A percentile compares a stretch with the other conserved stretches of the same genome.
These are phyloP conservation scores for Acromyrmex echinatior DNA, from an alignment of 1,140 invertebrate genomes.

Conservation along the genomic window DNA sequence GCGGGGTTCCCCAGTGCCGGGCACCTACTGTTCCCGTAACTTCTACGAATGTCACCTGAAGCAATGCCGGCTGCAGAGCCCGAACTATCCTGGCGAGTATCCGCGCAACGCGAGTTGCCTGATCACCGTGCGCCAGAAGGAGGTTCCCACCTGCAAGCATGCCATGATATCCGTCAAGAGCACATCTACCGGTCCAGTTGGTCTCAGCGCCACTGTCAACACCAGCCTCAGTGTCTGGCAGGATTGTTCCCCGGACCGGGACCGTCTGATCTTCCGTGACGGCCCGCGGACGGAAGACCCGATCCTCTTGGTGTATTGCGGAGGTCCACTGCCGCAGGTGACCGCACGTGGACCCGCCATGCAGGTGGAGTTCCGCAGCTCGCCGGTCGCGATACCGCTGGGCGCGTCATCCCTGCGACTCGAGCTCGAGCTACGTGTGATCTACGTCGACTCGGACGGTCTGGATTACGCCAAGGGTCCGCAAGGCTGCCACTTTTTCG, in stretches of 20 bases:
- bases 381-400: conserved; percentile 91
- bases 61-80: conserved; percentile 93
- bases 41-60: conserved; percentile 95
- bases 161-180: conserved; percentile 93
- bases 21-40: conserved; percentile 95
- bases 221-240: conserved; percentile 92
- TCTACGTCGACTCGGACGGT: conserved; percentile 94
- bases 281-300: conserved; percentile 93
- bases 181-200: conserved; percentile 69
- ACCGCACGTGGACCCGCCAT: conserved; percentile 91
- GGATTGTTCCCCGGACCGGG: conserved; percentile 93
- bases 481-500: conserved; percentile 86
- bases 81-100: conserved; percentile 97
- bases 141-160: conserved; percentile 94
- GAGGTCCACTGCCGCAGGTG: conserved; percentile 92
- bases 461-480: conserved; percentile 89
- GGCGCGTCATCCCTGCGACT: conserved; percentile 90
- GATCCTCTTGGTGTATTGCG: conserved; percentile 94
- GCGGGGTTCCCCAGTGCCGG: conserved; percentile 92
- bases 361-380: conserved; percentile 95
- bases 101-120: conserved; percentile 95
- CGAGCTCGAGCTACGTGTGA: conserved; percentile 94
- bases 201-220: conserved; percentile 87
- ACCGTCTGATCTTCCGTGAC: conserved; percentile 95
- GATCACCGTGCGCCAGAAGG: conserved; percentile 93